Conservation (phyloP, 1,140 invertebrate species). For the Acromyrmex echinatior region DNA sequence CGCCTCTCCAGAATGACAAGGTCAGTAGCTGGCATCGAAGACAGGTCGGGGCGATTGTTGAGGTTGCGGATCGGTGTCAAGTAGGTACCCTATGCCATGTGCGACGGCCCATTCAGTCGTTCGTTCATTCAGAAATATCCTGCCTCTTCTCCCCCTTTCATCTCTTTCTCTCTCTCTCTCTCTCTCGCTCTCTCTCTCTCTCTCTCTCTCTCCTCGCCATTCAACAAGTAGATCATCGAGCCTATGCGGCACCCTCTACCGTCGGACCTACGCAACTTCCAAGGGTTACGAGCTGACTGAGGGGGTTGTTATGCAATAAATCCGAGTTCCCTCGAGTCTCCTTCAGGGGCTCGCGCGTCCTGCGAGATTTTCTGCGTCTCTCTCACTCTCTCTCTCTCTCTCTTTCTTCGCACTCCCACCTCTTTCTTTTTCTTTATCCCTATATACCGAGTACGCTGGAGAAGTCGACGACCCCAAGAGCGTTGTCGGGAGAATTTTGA, state of each 20-base stretch:
- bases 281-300: conserved; percentile 76
- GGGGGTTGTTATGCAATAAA: conserved; percentile 78
- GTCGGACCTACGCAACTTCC: conserved; percentile 79
- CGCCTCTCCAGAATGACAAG: conserved; percentile 49
- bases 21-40: conserved; percentile 64
- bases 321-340: conserved; percentile 73
- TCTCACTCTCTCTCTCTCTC: conserved; percentile 19
- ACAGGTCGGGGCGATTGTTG: conserved; percentile 73
- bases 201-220: conserved; percentile 72
- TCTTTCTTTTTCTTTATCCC: conserved; percentile 32
- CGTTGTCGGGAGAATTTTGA: conserved; percentile 66
- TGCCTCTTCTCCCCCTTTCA: conserved; percentile 64
- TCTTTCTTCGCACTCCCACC: neutral
- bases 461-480: conserved; percentile 59
- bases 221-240: conserved; percentile 80
- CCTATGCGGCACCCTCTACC: conserved; percentile 78
- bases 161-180: conserved; percentile 20
- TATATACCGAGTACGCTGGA: conserved; percentile 28
- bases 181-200: conserved; percentile 41
- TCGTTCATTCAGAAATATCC: conserved; percentile 80
- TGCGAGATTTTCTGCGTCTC: conserved; percentile 39
- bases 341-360: conserved; percentile 69
- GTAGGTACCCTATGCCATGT: conserved; percentile 79
- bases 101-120: conserved; percentile 78
- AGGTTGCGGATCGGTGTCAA: conserved; percentile 79